These are phyloP conservation scores for Trachelus troglodyta DNA, from an alignment of 2,888 invertebrate genomes.

Conservation along the genomic window DNA sequence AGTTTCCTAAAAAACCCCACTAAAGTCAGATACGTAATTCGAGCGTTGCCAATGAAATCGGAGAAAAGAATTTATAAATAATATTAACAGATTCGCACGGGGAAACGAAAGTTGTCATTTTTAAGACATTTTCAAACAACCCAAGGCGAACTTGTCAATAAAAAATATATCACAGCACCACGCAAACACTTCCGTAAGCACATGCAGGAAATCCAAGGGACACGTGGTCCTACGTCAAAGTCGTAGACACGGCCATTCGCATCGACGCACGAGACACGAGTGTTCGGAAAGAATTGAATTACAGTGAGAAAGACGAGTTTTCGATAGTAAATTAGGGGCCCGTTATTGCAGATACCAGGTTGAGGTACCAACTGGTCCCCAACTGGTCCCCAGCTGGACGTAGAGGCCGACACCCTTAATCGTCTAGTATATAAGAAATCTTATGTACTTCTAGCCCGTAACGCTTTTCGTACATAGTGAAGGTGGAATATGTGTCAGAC, in stretches of 20 bases:
- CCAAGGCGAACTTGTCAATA: background rate
- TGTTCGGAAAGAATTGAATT: background rate
- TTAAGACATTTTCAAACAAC: too few species aligned
- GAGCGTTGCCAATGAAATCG: background rate
- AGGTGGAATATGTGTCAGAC: conserved; percentile 35
- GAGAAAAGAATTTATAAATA: background rate
- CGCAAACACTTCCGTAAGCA: background rate
- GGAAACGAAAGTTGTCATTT: too few species aligned
- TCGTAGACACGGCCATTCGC: background rate
- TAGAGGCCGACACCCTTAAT: background rate
- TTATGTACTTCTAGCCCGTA: background rate
- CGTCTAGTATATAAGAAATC: background rate
- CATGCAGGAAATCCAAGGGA: background rate
- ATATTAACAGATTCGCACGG: too few species aligned
- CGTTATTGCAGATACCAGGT: background rate
- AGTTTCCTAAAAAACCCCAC: background rate
- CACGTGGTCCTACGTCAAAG: background rate
- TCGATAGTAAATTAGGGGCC: background rate
- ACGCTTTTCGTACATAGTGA: background rate
- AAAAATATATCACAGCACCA: conserved; percentile 1
- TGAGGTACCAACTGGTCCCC: background rate
- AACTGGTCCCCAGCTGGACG: background rate
- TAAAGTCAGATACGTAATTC: background rate
- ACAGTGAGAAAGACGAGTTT: background rate
- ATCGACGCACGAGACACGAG: background rate